These are phyloP conservation scores for Polyergus mexicanus DNA, from an alignment of 1,140 invertebrate species.

Conservation along the genomic window DNA sequence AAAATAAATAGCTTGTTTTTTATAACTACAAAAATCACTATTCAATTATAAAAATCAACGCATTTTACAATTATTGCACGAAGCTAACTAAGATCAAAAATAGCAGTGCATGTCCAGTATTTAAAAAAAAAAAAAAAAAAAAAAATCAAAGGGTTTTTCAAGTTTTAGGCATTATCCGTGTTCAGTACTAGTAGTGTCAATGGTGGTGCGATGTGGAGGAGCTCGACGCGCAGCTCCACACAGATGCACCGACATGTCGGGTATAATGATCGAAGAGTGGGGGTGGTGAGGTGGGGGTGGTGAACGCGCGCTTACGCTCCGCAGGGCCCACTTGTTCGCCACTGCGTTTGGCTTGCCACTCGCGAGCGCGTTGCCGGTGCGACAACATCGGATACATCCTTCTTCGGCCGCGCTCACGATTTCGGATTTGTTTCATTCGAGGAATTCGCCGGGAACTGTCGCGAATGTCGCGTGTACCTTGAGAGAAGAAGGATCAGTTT, in stretches of 20 bases:
- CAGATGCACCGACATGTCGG: slow-evolving; percentile 59
- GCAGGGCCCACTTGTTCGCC: slow-evolving; percentile 78
- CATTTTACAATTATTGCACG: background rate
- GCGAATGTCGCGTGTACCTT: background rate
- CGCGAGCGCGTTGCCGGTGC: slow-evolving; percentile 81
- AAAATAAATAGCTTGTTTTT: too few species aligned
- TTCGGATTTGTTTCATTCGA: background rate
- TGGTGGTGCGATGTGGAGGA: background rate
- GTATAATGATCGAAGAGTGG: slow-evolving; percentile 68
- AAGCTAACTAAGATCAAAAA: background rate
- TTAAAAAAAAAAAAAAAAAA: too few species aligned
- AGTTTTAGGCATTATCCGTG: background rate
- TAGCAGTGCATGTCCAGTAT: background rate
- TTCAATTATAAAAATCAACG: too few species aligned
- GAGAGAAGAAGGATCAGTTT: background rate
- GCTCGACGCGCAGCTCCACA: slow-evolving; percentile 25
- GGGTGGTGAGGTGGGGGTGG: slow-evolving; percentile 76
- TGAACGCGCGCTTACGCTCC: slow-evolving; percentile 69
- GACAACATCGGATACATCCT: slow-evolving; percentile 76
- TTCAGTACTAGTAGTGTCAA: background rate
- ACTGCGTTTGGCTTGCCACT: slow-evolving; percentile 76
- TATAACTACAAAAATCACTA: too few species aligned
- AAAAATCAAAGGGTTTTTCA: background rate
- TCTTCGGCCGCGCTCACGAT: slow-evolving; percentile 1
- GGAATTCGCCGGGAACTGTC: background rate